Percentiles rank a stretch among this genome's conserved stretches.
Conservation (phyloP, 1,140 invertebrate species). For the Cydia splendana region DNA sequence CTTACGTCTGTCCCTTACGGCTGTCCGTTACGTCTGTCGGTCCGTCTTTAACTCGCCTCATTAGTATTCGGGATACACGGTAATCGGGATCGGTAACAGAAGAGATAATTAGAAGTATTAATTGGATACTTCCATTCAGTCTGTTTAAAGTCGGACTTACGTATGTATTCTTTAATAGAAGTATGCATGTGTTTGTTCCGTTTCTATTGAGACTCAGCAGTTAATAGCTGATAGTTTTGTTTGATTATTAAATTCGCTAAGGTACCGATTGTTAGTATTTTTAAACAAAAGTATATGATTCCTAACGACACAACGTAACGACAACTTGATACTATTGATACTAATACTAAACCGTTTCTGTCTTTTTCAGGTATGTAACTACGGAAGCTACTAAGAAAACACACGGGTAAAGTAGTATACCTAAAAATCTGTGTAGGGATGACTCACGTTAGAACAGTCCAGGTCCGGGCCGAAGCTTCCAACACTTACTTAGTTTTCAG, state of each 20-base stretch:
- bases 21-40: not conserved
- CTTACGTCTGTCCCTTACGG: not conserved
- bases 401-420: not conserved
- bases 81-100: not conserved
- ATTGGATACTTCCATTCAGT: not conserved
- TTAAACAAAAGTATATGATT: too few relatives aligned
- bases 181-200: too few relatives aligned
- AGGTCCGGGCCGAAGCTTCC: too few relatives aligned
- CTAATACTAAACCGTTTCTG: not conserved
- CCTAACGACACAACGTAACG: not conserved
- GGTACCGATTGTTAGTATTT: too few relatives aligned
- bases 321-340: not conserved
- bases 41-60: constrained; percentile 1
- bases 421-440: not conserved
- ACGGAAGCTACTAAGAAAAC: not conserved
- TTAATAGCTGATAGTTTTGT: too few relatives aligned
- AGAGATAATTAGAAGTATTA: not conserved
- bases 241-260: too few relatives aligned
- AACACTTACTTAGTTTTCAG: too few relatives aligned
- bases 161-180: too few relatives aligned
- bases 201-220: too few relatives aligned
- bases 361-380: constrained; percentile 6
- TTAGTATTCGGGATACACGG: not conserved
- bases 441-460: too few relatives aligned
- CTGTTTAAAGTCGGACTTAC: too few relatives aligned